These are phyloP conservation scores for Salarias fasciatus DNA, from an alignment of 2,797 vertebrate genomes.

Conservation along the genomic window DNA sequence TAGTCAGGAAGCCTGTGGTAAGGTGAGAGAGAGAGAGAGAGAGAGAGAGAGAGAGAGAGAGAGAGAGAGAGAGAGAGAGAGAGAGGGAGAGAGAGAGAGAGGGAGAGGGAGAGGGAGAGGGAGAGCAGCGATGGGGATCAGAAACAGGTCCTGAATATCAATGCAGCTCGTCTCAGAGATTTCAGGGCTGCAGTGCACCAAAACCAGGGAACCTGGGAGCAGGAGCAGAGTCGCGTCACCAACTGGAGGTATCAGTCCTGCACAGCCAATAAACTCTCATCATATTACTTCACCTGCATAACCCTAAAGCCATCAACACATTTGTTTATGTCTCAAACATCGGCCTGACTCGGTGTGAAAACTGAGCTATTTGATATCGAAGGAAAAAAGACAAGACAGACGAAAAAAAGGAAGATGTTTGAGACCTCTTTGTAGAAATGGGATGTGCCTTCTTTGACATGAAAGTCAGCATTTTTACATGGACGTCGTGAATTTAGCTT, in stretches of 20 bases:
- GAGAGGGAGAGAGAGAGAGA: slow-evolving; percentile 36
- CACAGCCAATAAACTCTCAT: slow-evolving; percentile 9
- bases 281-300: neutral
- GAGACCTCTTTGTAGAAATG: too few species aligned
- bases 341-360: neutral
- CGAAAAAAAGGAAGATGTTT: too few species aligned
- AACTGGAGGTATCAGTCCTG: slow-evolving; percentile 26
- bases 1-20: slow-evolving; percentile 10
- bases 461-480: too few species aligned
- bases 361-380: neutral
- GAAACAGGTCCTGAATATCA: slow-evolving; percentile 91
- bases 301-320: neutral
- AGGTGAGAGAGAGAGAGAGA: slow-evolving; percentile 7
- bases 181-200: slow-evolving; percentile 96
- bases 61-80: slow-evolving; percentile 25
- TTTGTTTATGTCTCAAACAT: neutral
- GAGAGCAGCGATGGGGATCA: slow-evolving; percentile 82
- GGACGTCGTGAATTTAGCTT: slow-evolving; percentile 16
- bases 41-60: slow-evolving; percentile 16
- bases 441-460: too few species aligned
- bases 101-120: slow-evolving; percentile 1
- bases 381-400: neutral
- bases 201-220: slow-evolving; percentile 83
- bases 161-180: slow-evolving; percentile 87
- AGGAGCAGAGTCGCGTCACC: slow-evolving; percentile 54